Conservation (phyloP, 2,113 vertebrate species). For the Mormoops blainvillei region DNA sequence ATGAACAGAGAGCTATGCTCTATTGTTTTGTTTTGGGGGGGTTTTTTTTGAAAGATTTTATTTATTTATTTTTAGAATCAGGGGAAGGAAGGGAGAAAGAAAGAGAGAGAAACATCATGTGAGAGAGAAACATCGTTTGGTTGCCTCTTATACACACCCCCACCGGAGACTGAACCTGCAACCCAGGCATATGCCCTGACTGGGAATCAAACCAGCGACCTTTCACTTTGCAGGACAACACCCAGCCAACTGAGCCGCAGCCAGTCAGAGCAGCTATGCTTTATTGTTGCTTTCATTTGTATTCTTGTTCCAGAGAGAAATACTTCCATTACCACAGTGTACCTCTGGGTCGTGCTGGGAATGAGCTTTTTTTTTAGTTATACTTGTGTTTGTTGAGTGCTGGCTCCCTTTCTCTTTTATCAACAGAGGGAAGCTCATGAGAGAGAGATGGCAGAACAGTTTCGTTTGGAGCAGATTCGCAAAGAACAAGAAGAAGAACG, state of each 20-base stretch:
- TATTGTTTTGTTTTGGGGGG: too few relatives aligned
- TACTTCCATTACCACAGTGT: background rate
- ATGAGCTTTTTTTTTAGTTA: background rate
- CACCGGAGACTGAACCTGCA: too few relatives aligned
- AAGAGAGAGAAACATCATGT: too few relatives aligned
- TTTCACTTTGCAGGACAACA: too few relatives aligned
- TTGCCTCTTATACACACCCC: too few relatives aligned
- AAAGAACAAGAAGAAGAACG: slow-evolving; percentile 98
- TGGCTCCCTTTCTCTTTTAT: slow-evolving; percentile 52
- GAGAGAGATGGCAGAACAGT: slow-evolving; percentile 96
- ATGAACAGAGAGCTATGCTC: background rate
- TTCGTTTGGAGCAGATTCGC: slow-evolving; percentile 93
- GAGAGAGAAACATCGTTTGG: too few relatives aligned
- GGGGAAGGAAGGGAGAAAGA: too few relatives aligned
- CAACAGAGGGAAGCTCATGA: slow-evolving; percentile 96
- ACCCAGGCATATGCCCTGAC: too few relatives aligned
- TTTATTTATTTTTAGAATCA: too few relatives aligned
- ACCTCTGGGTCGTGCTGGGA: background rate
- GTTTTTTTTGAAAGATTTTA: too few relatives aligned
- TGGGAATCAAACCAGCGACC: too few relatives aligned
- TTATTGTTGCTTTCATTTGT: background rate
- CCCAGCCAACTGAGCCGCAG: too few relatives aligned
- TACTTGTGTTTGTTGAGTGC: slow-evolving; percentile 7
- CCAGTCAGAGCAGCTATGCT: background rate
- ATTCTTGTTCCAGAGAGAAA: background rate